phyloP scores from a whole-genome alignment of 2,113 vertebrate genomes.

The Oncorhynchus clarkii region DNA sequence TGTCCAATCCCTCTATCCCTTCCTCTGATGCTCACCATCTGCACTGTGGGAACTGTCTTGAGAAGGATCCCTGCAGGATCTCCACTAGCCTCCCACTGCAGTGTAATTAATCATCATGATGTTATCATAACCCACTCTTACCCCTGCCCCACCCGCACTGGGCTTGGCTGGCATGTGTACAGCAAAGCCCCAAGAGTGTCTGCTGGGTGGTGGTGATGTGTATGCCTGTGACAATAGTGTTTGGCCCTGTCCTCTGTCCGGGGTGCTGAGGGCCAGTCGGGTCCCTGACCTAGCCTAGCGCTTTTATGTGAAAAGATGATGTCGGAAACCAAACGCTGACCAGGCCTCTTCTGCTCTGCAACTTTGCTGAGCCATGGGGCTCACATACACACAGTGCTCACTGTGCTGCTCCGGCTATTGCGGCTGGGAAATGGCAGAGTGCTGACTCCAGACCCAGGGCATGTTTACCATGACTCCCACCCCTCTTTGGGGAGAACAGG shows the following conservation, averaged over 20 bases:
- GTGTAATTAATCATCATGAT: background rate
- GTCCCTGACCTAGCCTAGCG: constrained; percentile 19
- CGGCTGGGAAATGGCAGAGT: constrained; percentile 50
- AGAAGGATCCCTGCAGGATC: background rate
- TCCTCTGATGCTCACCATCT: background rate
- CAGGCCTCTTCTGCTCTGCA: constrained; percentile 60
- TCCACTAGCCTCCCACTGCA: background rate
- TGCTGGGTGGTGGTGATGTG: too few relatives aligned
- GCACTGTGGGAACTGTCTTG: too few relatives aligned
- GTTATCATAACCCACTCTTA: constrained; percentile 1
- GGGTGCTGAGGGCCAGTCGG: constrained; percentile 48
- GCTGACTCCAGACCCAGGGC: constrained; percentile 75
- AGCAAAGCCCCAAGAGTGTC: too few relatives aligned
- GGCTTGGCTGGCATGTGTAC: too few relatives aligned
- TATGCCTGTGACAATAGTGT: constrained; percentile 54
- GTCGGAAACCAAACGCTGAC: constrained; percentile 66
- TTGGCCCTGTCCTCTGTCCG: constrained; percentile 41
- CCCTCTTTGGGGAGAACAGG: constrained; percentile 46
- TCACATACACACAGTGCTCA: constrained; percentile 32
- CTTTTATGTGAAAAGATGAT: constrained; percentile 67
- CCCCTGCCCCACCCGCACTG: too few relatives aligned
- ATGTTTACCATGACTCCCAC: constrained; percentile 64
- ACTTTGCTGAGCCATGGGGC: constrained; percentile 74
- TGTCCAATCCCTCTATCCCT: too few relatives aligned
- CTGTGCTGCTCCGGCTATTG: constrained; percentile 31